Evolutionary conservation across 1,140 invertebrate genomes (phyloP).

Genomic region (Danaus plexippus): DNA sequence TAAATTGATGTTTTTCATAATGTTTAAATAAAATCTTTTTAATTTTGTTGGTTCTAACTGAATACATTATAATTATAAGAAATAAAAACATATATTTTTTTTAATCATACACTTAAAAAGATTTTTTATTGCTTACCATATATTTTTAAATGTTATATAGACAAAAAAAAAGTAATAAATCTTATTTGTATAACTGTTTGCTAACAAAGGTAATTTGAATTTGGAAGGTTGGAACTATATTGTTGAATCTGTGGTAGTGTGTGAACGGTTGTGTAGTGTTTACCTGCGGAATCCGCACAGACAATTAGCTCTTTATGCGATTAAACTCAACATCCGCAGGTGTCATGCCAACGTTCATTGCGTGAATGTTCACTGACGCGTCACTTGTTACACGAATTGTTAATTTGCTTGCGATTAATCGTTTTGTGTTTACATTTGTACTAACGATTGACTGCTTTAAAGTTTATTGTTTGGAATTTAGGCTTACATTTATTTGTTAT

Average conservation of each 20-base stretch:
- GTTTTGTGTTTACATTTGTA: slow-evolving; percentile 3
- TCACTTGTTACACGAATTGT: slow-evolving; percentile 27
- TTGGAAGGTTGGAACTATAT: slow-evolving; percentile 14
- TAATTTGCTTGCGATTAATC: slow-evolving; percentile 17
- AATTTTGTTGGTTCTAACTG: no score
- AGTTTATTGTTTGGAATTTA: no score
- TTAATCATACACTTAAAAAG: no score
- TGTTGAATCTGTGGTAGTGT: slow-evolving; percentile 19
- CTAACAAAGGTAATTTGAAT: slow-evolving; percentile 7
- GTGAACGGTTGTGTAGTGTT: slow-evolving; percentile 44
- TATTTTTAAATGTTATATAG: no score
- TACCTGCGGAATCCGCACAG: slow-evolving; percentile 60
- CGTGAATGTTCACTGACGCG: slow-evolving; percentile 25
- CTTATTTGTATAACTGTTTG: neutral
- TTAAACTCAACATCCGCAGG: slow-evolving; percentile 49
- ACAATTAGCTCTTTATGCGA: slow-evolving; percentile 66
- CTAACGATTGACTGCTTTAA: no score
- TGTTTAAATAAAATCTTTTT: no score
- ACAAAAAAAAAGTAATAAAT: neutral
- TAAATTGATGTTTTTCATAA: no score
- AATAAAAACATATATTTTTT: no score
- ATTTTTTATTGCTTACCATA: no score
- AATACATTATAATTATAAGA: no score
- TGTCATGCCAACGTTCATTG: slow-evolving; percentile 34
- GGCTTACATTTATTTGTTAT: no score